Evolutionary conservation across 2,888 invertebrate genomes (phyloP), one percentile per base, ranked within the genome.

Genomic region (Epirrita christyi): DNA sequence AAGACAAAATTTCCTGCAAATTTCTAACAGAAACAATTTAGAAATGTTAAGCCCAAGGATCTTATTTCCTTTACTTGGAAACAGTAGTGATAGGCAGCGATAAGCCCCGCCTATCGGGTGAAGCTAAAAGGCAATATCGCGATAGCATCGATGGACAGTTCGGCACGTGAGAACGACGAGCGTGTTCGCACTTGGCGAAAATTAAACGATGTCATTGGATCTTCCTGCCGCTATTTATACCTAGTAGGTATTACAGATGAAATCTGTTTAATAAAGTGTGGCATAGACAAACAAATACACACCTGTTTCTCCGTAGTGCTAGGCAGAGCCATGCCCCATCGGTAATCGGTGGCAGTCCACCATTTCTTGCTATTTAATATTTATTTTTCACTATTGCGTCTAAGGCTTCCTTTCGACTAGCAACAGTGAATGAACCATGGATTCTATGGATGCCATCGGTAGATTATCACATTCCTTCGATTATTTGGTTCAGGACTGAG

Each of bases 51-150:
- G 7, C 8, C 40, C 46, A 45, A 46, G 44, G 46, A 55, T 49
- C 42, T 56, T 41, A 55, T 55, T 47, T 46, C 50, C 56, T 51
- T 41, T 29, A 44, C 28, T 49, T 56, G 29, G 50, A 50, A 51
- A 41, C 44, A 41, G 10, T 14, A 40, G 47, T 42, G 37, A 51
- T 44, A 43, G 47, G 43, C 59, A 40, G 45, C 52, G 49, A 59
- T 55, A 49, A 55, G 55, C 40, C 55, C 46, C 57, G 61, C 59
- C 59, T 43, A 32, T 67, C 73, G 72, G 73, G 64, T 60, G 67
- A 64, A 63, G 71, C 73, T 72, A 76, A 78, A 79, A 81, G 41
- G 41, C 49, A 55, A 55, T 56, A 37, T 52, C 48, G 48, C 37
- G 57, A 53, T 53, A 48, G 42, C 51, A 52, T 48, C 57, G 46